Evolutionary conservation across 2,797 vertebrate genomes (phyloP), one percentile per base, ranked within the genome.

Genomic region (Micromesistius poutassou): DNA sequence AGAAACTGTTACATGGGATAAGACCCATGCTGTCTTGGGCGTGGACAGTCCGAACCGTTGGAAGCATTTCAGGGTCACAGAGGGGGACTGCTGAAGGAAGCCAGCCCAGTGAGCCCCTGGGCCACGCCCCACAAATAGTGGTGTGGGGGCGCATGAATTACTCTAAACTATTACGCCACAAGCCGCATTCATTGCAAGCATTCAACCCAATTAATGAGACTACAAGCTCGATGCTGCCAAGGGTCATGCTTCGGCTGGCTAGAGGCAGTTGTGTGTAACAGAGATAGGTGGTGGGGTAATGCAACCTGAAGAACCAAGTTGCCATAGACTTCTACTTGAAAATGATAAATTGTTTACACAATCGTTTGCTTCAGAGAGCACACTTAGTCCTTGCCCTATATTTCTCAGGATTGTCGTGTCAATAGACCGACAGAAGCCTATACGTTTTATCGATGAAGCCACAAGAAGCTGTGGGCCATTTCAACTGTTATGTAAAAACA

Each of bases 1-100:
- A 42, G 79, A 82, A 86, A 78, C 50, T 73, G 62, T 79, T 84
- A 50, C 81, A 77, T 79, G 73, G 71, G 68, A 79, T 77, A 62
- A 73, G 77, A 28, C 68, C n/a, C 66, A 7, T 28, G 74, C 74
- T 19, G 31, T 77, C 36, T 0, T 77, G 80, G 85, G 81, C 78
- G 83, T 75, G 81, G 80, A 80, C 36, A 70, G 42, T 71, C 33
- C 71, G 35, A 71, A 1, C 7, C 0, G 5, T 62, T 66, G 1
- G 75, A 68, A 79, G n/a, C 19, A 66, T 42, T 33, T 78, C 72
- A 81, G 50, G 76, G 74, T 76, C 77, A 79, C 42, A 25, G 66
- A 79, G 31, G 76, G 42, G 62, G 72, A 50, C 68, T 14, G 71
- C 50, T 78, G 19, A 46, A 84, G 78, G 19, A 73, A 42, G 72